Base-by-base conservation (phyloP, 2,113 vertebrate genomes). In the Syrrhaptes paradoxus region DNA sequence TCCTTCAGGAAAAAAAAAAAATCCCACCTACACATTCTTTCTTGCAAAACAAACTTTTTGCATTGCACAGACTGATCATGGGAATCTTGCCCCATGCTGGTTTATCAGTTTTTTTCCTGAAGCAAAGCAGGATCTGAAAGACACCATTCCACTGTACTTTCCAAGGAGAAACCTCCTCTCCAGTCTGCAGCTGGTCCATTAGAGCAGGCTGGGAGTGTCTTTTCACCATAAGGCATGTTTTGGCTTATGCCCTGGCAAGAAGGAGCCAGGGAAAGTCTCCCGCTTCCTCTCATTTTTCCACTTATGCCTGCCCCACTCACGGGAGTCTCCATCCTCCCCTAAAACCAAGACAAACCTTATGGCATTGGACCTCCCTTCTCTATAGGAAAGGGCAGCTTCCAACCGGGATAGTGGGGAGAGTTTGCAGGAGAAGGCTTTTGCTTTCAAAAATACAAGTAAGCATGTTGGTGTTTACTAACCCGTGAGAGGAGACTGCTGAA, bases 11-110 rank as follows among this genome's bases (percentile, higher is more conserved):
- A 48, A 34, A 6, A 28, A 68, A 61, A 45, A 20, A 38, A 46
- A 16, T 73, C 17, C 61, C 54, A 29, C 36, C 46, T 52, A 43
- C 7, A 28, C 26, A 29, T 63, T 38, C 48, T 62, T 88, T 63
- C 45, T 77, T 0, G 0, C 21, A 51, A 10, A 76, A 46, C 10
- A 34, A 26, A 29, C 48, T 29, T 19, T 90, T 87, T 1, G 0
- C 12, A 11, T 84, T 71, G 15, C 51, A 48, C 22, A 52, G 38
- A 9, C 26, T 36, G 51, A 51, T 79, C 43, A 59, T 20, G 7
- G 36, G 22, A 66, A 2, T 9, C 7, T 81, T 88, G 34, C 45
- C 11, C 17, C 29, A 21, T 29, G 54, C 46, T 70, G 36, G 9
- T 83, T 87, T 82, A 51, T 49, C 25, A 24, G 34, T 25, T 51